phyloP scores from a whole-genome alignment of 2,888 invertebrate genomes.

The Crioceris asparagi region DNA sequence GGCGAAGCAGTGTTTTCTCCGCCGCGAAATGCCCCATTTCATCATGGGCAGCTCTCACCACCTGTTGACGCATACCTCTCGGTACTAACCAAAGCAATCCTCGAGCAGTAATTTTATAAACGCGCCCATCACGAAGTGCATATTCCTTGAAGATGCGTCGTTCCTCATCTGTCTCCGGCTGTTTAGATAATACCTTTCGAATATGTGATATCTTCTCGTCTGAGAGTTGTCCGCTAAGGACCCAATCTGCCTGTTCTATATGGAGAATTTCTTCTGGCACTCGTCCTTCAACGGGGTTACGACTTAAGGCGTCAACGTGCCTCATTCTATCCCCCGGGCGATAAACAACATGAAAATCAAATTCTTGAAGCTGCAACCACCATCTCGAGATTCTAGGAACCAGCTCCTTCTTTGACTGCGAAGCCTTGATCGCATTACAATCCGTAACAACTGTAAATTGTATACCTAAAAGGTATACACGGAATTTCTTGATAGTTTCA shows the following conservation, averaged over 20 bases:
- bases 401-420: conserved; percentile 24
- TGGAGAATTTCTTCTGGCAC: conserved; percentile 6
- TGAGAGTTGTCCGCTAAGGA: conserved; percentile 18
- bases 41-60: conserved; percentile 27
- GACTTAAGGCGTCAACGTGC: conserved; percentile 21
- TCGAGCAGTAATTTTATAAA: conserved; percentile 16
- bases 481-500: conserved; percentile 25
- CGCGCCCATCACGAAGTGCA: conserved; percentile 11
- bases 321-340: conserved; percentile 15
- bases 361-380: conserved; percentile 18
- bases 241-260: conserved; percentile 20
- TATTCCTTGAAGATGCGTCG: conserved; percentile 13
- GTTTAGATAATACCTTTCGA: conserved; percentile 11
- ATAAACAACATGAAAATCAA: conserved; percentile 18
- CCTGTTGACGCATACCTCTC: conserved; percentile 23
- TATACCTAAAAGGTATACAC: conserved; percentile 26
- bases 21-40: conserved; percentile 32
- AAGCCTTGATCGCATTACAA: conserved; percentile 25
- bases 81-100: conserved; percentile 27
- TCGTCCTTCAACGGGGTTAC: conserved; percentile 16
- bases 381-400: conserved; percentile 21
- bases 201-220: conserved; percentile 17
- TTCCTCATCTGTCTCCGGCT: conserved; percentile 13
- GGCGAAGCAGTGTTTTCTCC: conserved; percentile 26
- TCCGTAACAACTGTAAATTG: conserved; percentile 28